Evolutionary conservation across 1,140 invertebrate species (phyloP).

Genomic region (silkworm (Bombyx mori)): ASM3026992v2 NC_085133.1:3673001-3673500

Average conservation of each 20-base stretch:
- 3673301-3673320: constrained; percentile 41
- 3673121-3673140: constrained; percentile 39
- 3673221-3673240: constrained; percentile 35
- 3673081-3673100: constrained; percentile 56
- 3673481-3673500: no score
- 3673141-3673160: constrained; percentile 25
- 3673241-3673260: constrained; percentile 51
- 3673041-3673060: constrained; percentile 8
- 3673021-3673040: no score
- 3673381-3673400: constrained; percentile 16
- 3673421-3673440: background rate
- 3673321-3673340: constrained; percentile 60
- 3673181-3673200: background rate
- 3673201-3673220: constrained; percentile 27
- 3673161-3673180: constrained; percentile 26
- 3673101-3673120: constrained; percentile 66
- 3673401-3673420: constrained; percentile 10
- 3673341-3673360: constrained; percentile 51
- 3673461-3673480: no score
- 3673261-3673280: constrained; percentile 38
- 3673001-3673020: no score
- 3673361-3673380: constrained; percentile 43
- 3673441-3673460: no score
- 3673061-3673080: constrained; percentile 48
- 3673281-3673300: constrained; percentile 50